These are phyloP conservation scores for Campylomormyrus tamandua DNA, from an alignment of 2,113 vertebrate species.

Conservation along the genomic window DNA sequence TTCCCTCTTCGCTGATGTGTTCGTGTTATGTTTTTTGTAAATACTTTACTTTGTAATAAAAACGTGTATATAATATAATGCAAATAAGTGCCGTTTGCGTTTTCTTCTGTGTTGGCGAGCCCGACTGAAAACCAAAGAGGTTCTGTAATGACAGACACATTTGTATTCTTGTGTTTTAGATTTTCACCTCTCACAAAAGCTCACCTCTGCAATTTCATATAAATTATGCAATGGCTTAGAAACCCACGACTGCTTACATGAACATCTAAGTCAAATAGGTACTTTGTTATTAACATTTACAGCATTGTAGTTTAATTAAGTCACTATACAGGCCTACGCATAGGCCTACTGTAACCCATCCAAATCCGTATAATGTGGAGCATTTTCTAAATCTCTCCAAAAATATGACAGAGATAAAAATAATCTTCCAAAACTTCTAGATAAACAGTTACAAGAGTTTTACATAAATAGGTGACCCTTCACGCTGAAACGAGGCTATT, in stretches of 20 bases:
- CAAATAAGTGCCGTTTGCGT: not conserved
- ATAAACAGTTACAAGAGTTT: not conserved
- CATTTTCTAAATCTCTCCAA: not conserved
- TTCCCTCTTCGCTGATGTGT: constrained; percentile 20
- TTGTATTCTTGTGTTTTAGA: not conserved
- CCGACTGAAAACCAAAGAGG: not conserved
- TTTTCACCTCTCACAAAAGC: not conserved
- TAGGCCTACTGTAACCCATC: not conserved
- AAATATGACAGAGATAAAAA: not conserved
- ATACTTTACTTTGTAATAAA: constrained; percentile 59
- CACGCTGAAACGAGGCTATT: not conserved
- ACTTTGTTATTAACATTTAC: not conserved
- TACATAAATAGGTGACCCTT: not conserved
- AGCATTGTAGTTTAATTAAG: not conserved
- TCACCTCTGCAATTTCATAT: not conserved
- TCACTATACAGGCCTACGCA: not conserved
- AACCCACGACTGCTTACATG: not conserved
- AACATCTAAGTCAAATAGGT: not conserved
- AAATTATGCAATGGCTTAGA: not conserved
- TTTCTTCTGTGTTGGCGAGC: no score
- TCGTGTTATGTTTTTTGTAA: constrained; percentile 46
- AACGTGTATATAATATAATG: constrained; percentile 38
- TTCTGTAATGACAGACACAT: not conserved
- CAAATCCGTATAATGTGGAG: not conserved
- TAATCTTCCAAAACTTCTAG: not conserved